Base-by-base conservation (phyloP, 1,140 invertebrate species). In the Euwallacea fornicatus region DNA sequence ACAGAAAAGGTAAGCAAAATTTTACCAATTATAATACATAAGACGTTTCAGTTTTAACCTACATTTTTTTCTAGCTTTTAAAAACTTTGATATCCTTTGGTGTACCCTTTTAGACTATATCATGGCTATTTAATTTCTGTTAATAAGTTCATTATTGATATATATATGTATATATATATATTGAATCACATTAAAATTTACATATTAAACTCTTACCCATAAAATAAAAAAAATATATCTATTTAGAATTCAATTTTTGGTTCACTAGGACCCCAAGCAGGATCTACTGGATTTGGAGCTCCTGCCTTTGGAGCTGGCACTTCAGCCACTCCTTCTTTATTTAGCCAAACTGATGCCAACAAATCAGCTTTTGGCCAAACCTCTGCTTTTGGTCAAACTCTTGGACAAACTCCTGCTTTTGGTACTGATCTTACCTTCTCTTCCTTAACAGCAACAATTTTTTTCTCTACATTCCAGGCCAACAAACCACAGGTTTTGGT, bases 1-100 rank as follows among this genome's bases (percentile, higher is more conserved):
- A 93, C 65, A 83, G 96, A 9, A 98, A 98, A 85, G 94, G 93
- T 44, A 55, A 47, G 42, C 59, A 50, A 56, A 33, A 33, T 4
- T 33, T 33, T 33, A 33, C 21, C 21, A 2, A 33, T 33, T 4
- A 33, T 4, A 33, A 4, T 33, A 33, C 21, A 33, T 33, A 33
- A 33, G 21, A 4, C 4, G 21, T 33, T 33, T 33, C 21, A 33
- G 21, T 33, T 33, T 33, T 33, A 33, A 33, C 21, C 21, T 33
- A 33, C 21, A 33, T 33, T 4, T 33, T 33, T 33, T 4, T 33
- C 21, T 4, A 33, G 21, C 21, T 33, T 33, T 33, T 33, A 33
- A 33, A 33, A 33, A 4, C 21, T 33, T 33, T 33, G 4, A 33
- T 1, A 33, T 33, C 21, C 21, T 33, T 33, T 33, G 4, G 1